Evolutionary conservation across 2,113 vertebrate species (phyloP).

Genomic region (Cyprinodon variegatus): DNA sequence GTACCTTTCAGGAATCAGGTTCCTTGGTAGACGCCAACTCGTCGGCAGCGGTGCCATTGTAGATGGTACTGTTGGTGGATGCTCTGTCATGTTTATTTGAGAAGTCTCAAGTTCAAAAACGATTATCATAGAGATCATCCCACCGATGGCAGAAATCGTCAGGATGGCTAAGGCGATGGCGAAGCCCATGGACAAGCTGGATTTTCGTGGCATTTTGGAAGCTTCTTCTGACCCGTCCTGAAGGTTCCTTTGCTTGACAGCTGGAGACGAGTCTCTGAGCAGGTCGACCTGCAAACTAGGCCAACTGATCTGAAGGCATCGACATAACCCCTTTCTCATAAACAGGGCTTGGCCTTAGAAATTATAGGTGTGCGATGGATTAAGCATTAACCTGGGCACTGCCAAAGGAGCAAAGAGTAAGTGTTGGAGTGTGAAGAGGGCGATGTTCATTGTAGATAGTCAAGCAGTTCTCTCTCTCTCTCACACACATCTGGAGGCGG

Average conservation of each 20-base stretch:
- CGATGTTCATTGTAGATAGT: constrained; percentile 53
- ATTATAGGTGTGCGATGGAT: constrained; percentile 51
- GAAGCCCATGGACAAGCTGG: constrained; percentile 80
- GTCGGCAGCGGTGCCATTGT: not conserved
- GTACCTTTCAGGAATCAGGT: constrained; percentile 82
- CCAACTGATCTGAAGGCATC: constrained; percentile 28
- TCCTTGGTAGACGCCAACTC: constrained; percentile 74
- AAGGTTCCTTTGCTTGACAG: not conserved
- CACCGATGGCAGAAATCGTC: constrained; percentile 67
- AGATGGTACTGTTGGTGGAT: fast-evolving
- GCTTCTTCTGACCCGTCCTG: constrained; percentile 4
- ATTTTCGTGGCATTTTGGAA: constrained; percentile 80
- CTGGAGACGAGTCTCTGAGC: constrained; percentile 29
- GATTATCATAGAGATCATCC: constrained; percentile 82
- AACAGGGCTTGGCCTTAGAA: constrained; percentile 60
- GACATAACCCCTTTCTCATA: constrained; percentile 56
- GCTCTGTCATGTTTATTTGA: fast-evolving
- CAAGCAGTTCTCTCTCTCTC: constrained; percentile 26
- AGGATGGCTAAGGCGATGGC: constrained; percentile 74
- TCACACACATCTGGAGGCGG: constrained; percentile 68
- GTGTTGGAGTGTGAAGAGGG: constrained; percentile 33
- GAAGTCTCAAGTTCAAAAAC: constrained; percentile 75
- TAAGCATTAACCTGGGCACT: constrained; percentile 76
- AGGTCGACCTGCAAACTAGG: constrained; percentile 2
- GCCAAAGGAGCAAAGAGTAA: constrained; percentile 57